Base-by-base conservation (phyloP, 2,888 invertebrate genomes). In the Dynastes maya region DNA sequence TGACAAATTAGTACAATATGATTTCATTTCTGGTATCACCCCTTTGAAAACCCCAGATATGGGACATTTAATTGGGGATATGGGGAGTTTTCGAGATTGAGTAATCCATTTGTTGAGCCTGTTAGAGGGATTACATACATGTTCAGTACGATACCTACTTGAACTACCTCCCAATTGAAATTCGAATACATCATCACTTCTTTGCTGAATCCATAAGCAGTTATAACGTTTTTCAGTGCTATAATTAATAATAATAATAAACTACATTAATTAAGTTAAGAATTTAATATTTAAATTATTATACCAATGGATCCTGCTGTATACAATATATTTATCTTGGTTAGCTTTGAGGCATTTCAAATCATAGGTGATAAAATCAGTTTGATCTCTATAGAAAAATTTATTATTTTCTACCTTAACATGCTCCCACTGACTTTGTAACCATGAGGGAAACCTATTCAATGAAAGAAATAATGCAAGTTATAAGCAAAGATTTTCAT, bases 1-100 rank as follows among this genome's bases (percentile, higher is more conserved):
- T 85, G 92, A 92, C 51, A 93, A 87, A 86, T 92, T 92, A 13
- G 93, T 92, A 84, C 93, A 93, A 80, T 92, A 88, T 40, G 90
- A 90, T n/a, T 85, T 84, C 2, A 89, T 88, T 85, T 93, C 92
- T 27, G 93, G 92, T 82, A 93, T 91, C 74, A 89, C 87, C n/a
- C 93, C 93, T 13, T 90, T 91, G 84, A 92, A 93, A 84, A 92
- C 91, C 0, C 93, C 93, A 32, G 91, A 91, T 78, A 93, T 92
- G 11, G 93, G 93, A 86, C 93, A 93, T 3, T 84, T 82, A 37
- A 82, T 74, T 74, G 83, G 82, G 49, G 75, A 80, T 27, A 80
- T 78, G 45, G 83, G 80, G 32, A 81, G 78, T 16, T 80, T 80
- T 68, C 92, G 89, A 81, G 91, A 92, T 91, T 92, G 92, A 1